Base-by-base conservation (phyloP, 2,113 vertebrate species). In the Albula glossodonta region DNA sequence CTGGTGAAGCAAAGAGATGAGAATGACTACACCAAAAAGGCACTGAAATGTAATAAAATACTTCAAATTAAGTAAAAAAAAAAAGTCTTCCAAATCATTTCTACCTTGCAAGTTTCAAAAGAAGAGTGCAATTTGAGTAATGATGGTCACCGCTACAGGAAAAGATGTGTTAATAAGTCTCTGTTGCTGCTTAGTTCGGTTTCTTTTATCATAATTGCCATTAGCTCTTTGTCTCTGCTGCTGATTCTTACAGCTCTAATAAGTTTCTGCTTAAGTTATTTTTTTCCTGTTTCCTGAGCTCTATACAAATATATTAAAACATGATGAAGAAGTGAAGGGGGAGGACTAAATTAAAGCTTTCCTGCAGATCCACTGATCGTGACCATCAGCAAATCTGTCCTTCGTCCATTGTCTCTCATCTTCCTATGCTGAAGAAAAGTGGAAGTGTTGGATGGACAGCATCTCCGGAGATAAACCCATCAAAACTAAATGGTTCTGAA, bases 311-410 rank as follows among this genome's bases (percentile, higher is more conserved):
- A 60, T 60, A 15, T 60, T 60, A 60, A 60, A 60, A 12, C 10
- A 60, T 60, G 3, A 15, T 60, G 89, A 85, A 31, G 25, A 87
- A 91, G 92, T 89, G 86, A 92, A 90, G 83, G 84, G 70, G 82
- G 89, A 92, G 91, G 93, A 92, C 70, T 88, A 85, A 90, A 91
- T 90, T 89, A 92, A 88, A 88, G 90, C 88, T 66, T 66, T 22
- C 22, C 15, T 19, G 60, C 3, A 66, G 60, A 19, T 66, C 60
- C 60, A 66, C 60, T 66, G 60, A 66, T 66, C 22, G 22, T 4
- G 31, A 66, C 15, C 60, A 66, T 19, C 22, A 19, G 60, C 22
- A 19, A 15, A 19, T 3, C 60, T 66, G 15, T 19, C 19, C 19
- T 5, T 22, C 22, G 17, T 19, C 15, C 22, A 66, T 66, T 22